Conservation (phyloP, 2,113 vertebrate genomes). For the Dryoscopus gambensis region DNA sequence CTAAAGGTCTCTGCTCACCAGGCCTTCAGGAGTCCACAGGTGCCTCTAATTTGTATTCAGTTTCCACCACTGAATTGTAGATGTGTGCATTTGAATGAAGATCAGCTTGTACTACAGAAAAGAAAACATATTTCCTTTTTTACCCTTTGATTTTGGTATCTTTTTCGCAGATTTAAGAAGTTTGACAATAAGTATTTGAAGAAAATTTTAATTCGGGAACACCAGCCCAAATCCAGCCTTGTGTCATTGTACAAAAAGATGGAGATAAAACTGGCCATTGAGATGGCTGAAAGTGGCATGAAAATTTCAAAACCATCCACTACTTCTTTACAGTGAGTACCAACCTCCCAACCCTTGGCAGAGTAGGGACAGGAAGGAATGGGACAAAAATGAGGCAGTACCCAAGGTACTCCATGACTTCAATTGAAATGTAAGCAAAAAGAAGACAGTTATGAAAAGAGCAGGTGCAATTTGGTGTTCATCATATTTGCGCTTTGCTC, state of each 20-base stretch:
- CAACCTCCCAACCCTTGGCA: not conserved
- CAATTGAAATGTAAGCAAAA: not conserved
- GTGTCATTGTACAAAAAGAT: conserved; percentile 93
- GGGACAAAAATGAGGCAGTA: not conserved
- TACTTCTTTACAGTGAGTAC: conserved; percentile 75
- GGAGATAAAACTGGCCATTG: conserved; percentile 90
- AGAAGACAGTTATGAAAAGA: not conserved
- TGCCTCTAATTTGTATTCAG: not conserved
- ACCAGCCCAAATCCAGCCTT: conserved; percentile 87
- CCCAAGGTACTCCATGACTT: not conserved
- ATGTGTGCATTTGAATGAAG: not conserved
- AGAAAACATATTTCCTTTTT: not conserved
- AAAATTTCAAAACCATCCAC: conserved; percentile 72
- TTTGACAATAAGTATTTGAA: conserved; percentile 89
- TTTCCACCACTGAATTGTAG: not conserved
- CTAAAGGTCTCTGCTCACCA: not conserved
- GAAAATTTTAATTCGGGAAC: conserved; percentile 85
- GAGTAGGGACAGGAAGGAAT: not conserved
- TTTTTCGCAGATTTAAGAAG: conserved; percentile 84
- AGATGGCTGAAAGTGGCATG: conserved; percentile 83
- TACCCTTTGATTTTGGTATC: not conserved
- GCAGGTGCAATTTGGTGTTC: not conserved
- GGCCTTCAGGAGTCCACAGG: not conserved
- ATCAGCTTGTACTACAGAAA: not conserved
- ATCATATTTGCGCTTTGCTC: not conserved